Evolutionary conservation across 2,888 invertebrate species (phyloP).

Genomic region (Eilema caniola): DNA sequence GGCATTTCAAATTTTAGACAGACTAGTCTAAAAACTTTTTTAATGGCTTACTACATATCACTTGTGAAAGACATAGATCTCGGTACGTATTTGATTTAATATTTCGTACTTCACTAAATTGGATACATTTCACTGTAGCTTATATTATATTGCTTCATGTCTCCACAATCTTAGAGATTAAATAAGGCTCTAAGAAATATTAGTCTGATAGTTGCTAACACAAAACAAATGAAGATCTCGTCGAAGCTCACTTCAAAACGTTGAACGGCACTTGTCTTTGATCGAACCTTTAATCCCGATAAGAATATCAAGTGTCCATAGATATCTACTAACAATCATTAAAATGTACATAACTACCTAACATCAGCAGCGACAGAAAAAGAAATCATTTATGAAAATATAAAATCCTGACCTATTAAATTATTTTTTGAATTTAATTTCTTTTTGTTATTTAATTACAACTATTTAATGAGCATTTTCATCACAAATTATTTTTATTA

Average conservation of each 20-base stretch:
- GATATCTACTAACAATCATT: constrained; percentile 16
- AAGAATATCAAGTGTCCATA: constrained; percentile 18
- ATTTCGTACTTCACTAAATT: background rate
- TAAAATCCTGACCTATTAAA: too few species aligned
- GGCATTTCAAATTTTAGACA: background rate
- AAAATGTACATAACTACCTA: constrained; percentile 2
- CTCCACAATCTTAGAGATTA: background rate
- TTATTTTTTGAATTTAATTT: too few species aligned
- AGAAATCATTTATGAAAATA: background rate
- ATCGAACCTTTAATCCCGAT: constrained; percentile 14
- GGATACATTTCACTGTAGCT: background rate
- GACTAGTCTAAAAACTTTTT: background rate
- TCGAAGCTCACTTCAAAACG: constrained; percentile 15
- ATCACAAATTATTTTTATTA: too few species aligned
- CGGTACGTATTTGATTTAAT: background rate
- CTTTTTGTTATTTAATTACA: too few species aligned
- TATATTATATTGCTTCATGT: background rate
- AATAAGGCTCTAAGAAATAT: constrained; percentile 3
- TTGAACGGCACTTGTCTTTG: constrained; percentile 16
- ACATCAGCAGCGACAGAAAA: background rate
- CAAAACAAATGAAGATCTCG: constrained; percentile 13
- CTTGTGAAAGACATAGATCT: background rate
- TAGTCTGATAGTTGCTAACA: constrained; percentile 13
- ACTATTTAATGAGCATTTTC: too few species aligned
- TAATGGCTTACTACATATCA: background rate